phyloP scores from a whole-genome alignment of 2,113 vertebrate species.

The Nipponia nippon region DNA sequence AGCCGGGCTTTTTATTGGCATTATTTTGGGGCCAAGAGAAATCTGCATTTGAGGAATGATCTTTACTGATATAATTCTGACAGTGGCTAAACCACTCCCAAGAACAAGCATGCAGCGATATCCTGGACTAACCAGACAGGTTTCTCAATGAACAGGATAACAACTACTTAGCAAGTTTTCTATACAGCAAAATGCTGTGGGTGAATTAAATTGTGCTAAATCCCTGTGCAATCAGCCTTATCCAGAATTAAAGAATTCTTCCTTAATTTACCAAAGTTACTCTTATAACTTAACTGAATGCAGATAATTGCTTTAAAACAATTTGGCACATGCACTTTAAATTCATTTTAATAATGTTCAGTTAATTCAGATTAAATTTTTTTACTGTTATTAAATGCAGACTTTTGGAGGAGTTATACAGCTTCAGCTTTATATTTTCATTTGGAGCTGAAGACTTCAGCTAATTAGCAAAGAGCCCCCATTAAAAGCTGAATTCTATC shows the following conservation, averaged over 20 bases:
- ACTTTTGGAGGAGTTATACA: background rate
- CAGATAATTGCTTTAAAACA: background rate
- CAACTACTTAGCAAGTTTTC: background rate
- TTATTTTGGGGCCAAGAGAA: background rate
- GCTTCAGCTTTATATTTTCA: background rate
- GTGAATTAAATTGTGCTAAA: background rate
- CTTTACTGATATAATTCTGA: background rate
- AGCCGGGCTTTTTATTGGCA: background rate
- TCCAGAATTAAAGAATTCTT: background rate
- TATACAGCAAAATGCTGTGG: background rate
- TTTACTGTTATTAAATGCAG: background rate
- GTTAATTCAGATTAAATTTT: background rate
- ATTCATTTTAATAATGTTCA: background rate
- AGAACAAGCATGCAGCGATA: background rate
- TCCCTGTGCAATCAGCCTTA: background rate
- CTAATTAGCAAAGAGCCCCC: background rate
- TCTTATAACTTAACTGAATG: background rate
- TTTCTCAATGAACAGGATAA: background rate
- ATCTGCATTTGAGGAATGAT: background rate
- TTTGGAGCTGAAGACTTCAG: background rate
- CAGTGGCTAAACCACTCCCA: background rate
- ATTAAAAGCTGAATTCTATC: background rate
- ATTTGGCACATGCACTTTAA: background rate
- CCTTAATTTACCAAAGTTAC: background rate
- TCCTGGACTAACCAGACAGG: background rate